A percentile compares a stretch with the other conserved stretches of the same genome.
Conservation (phyloP, 2,113 vertebrate species). For the Haplochromis vanheusdeni region DNA sequence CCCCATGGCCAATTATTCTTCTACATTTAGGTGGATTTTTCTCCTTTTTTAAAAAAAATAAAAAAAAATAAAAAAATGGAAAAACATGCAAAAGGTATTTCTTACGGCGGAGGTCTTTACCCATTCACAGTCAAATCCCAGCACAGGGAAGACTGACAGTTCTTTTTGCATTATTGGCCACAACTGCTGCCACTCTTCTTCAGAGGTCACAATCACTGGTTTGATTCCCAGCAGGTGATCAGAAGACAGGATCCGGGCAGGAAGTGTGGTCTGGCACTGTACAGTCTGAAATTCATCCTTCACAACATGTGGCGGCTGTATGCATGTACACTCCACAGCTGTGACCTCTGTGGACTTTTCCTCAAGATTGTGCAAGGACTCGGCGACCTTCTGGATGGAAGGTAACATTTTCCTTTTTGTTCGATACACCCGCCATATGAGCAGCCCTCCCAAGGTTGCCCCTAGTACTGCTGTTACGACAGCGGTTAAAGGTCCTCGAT, state of each 20-base stretch:
- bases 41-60: not conserved
- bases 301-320: not conserved
- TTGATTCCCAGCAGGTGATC: conserved; percentile 72
- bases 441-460: conserved; percentile 77
- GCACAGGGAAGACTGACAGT: conserved; percentile 78
- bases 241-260: conserved; percentile 45
- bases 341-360: not conserved
- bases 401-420: conserved; percentile 47
- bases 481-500: conserved; percentile 71
- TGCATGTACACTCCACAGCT: not conserved
- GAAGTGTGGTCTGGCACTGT: conserved; percentile 11
- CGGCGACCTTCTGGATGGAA: conserved; percentile 19
- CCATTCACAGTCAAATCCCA: conserved; percentile 98
- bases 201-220: conserved; percentile 77
- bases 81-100: conserved; percentile 17
- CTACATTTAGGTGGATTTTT: not conserved
- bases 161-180: conserved; percentile 80
- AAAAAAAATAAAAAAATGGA: too few relatives aligned
- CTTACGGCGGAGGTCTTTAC: conserved; percentile 76
- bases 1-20: not conserved
- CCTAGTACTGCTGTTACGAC: conserved; percentile 80
- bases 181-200: conserved; percentile 78
- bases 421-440: conserved; percentile 78
- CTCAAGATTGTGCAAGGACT: not conserved
- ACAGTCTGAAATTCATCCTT: not conserved